Evolutionary conservation across 1,140 invertebrate species (phyloP), one percentile per base, ranked within the genome.

Genomic region (Zaprionus nigranus): DNA sequence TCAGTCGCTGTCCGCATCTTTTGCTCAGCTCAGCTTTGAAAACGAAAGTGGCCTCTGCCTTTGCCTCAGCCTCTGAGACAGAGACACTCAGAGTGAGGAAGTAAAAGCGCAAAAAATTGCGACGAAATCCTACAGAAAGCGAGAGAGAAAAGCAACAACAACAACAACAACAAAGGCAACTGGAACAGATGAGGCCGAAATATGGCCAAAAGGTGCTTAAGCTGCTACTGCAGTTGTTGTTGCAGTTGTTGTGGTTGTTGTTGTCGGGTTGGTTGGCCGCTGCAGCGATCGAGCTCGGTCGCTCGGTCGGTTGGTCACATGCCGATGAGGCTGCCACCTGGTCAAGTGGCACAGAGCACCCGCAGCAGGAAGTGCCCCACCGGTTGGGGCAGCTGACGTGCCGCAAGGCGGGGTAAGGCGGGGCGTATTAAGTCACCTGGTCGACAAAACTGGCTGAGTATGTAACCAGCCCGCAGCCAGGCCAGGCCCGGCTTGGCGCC

Each of bases 41-140:
- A 81, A 74, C 68, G 79, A 78, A 78, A 81, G 74, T 77, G 65
- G 66, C 79, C 79, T 20, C 46, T 20, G 46, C 22, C 20, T 49
- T n/a, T 20, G 46, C 5, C 6, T 46, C 40, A 46, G 46, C 46
- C 46, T 49, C 46, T 12, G 17, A 2, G 17, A 20, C 5, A 9
- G 20, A 51, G 46, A 11, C 46, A 22, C 46, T 51, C 17, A 60
- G 53, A 54, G 81, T 63, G 74, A 82, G 75, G 79, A 82, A 82
- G 79, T 82, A 82, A 82, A 82, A 82, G 79, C 79, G 79, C 79
- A 81, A 81, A 81, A 82, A 81, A 81, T 82, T 81, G 79, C 67
- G 40, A 40, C 63, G 30, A 54, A 75, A 70, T 65, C 58, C 43
- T 69, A 64, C 54, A 43, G 28, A 57, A 49, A 51, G 59, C 38